A percentile compares a stretch with the other conserved stretches of the same genome.
Conservation (phyloP, 1,140 invertebrate genomes). For the Pararge aegeria region DNA sequence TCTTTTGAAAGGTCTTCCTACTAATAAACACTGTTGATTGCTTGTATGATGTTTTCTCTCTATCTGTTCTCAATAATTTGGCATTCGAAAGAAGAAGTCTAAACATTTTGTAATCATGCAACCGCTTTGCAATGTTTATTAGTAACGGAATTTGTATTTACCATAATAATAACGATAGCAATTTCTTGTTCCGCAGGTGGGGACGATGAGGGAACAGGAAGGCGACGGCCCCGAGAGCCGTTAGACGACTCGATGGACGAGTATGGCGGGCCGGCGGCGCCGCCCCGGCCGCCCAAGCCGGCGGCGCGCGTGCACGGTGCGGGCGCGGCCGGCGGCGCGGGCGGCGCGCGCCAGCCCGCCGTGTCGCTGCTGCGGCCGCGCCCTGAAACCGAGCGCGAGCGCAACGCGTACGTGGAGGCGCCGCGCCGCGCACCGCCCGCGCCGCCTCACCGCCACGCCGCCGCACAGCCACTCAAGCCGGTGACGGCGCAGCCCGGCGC, state of each 20-base stretch:
- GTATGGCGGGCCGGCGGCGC: constrained; percentile 83
- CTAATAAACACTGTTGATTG: too few relatives aligned
- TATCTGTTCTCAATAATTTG: too few relatives aligned
- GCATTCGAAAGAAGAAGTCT: too few relatives aligned
- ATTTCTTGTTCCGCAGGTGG: constrained; percentile 67
- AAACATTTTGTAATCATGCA: too few relatives aligned
- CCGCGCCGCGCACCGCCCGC: constrained; percentile 77
- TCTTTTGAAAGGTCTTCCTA: too few relatives aligned
- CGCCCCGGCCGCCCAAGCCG: constrained; percentile 82
- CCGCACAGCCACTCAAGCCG: constrained; percentile 68
- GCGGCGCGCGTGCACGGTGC: constrained; percentile 82
- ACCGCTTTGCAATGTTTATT: too few relatives aligned
- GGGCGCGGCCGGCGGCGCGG: constrained; percentile 37
- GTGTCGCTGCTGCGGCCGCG: constrained; percentile 87
- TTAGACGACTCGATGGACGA: constrained; percentile 78
- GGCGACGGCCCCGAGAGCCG: constrained; percentile 80
- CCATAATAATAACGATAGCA: constrained; percentile 7
- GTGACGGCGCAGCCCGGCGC: constrained; percentile 71
- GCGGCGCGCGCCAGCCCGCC: constrained; percentile 80
- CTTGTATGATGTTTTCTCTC: too few relatives aligned
- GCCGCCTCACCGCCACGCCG: constrained; percentile 79
- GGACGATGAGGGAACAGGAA: constrained; percentile 82
- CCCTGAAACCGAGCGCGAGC: constrained; percentile 87
- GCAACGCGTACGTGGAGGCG: constrained; percentile 93
- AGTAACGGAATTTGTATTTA: too few relatives aligned